phyloP scores from a whole-genome alignment of 2,888 invertebrate species.

The Rhabditoides inermis region DNA sequence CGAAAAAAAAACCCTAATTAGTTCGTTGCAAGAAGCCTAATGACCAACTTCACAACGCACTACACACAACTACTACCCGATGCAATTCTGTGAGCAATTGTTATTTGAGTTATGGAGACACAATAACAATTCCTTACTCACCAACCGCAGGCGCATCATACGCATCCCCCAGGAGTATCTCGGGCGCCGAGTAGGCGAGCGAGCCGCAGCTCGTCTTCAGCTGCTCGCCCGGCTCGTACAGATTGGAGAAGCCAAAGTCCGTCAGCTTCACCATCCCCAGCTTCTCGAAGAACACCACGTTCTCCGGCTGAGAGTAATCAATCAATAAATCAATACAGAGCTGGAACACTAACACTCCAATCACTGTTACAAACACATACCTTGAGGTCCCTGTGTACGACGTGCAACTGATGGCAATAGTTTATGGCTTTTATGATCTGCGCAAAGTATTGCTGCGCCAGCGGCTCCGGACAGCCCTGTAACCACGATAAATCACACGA shows the following conservation, averaged over 20 bases:
- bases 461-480: slow-evolving; percentile 63
- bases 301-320: slow-evolving; percentile 68
- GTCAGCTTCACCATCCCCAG: slow-evolving; percentile 92
- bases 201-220: slow-evolving; percentile 96
- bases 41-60: no score
- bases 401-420: slow-evolving; percentile 84
- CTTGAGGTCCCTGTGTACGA: slow-evolving; percentile 84
- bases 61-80: no score
- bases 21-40: not conserved
- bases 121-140: slow-evolving; percentile 55
- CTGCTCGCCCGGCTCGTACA: slow-evolving; percentile 81
- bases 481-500: no score
- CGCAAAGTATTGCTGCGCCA: slow-evolving; percentile 74
- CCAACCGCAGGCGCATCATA: slow-evolving; percentile 97
- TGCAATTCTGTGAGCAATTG: no score
- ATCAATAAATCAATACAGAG: no score
- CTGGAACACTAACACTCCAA: no score
- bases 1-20: not conserved
- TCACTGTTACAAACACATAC: no score
- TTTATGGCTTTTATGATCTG: slow-evolving; percentile 94
- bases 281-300: slow-evolving; percentile 97
- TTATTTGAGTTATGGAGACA: no score
- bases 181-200: slow-evolving; percentile 95
- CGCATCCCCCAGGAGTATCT: slow-evolving; percentile 92
- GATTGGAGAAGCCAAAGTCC: slow-evolving; percentile 93